These are phyloP conservation scores for Hoplostethus atlanticus DNA, from an alignment of 2,797 vertebrate species.

Conservation along the genomic window DNA sequence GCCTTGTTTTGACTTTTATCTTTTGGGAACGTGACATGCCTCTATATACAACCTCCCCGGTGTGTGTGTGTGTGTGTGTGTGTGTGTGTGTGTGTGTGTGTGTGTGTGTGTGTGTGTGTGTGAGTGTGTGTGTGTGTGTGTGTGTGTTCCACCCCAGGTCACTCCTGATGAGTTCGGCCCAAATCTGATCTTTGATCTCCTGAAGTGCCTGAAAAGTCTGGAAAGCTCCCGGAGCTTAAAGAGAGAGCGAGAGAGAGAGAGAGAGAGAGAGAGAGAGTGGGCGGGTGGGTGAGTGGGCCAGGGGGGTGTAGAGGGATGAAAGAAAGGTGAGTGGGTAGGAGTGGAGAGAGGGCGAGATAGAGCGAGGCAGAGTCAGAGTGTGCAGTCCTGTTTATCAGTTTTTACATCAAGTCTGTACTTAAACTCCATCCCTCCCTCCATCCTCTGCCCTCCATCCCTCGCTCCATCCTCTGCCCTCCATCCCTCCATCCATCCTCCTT, in stretches of 20 bases:
- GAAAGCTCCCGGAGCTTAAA: conserved; percentile 25
- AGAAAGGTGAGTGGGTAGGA: not conserved
- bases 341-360: not conserved
- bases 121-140: not conserved
- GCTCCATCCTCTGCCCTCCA: conserved; percentile 29
- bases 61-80: not conserved
- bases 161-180: conserved; percentile 55
- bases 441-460: conserved; percentile 4
- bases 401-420: conserved; percentile 50
- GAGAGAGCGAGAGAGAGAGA: not conserved
- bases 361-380: not conserved
- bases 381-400: conserved; percentile 37
- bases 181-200: conserved; percentile 62
- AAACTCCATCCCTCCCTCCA: not conserved
- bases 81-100: not conserved
- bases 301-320: not conserved
- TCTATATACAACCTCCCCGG: not conserved
- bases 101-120: conserved; percentile 11
- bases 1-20: conserved; percentile 51
- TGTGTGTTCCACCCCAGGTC: conserved; percentile 33
- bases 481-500: conserved; percentile 44
- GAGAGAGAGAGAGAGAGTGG: not conserved
- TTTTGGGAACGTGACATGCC: conserved; percentile 7
- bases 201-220: conserved; percentile 47
- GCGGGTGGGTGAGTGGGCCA: not conserved